Evolutionary conservation across 2,113 vertebrate genomes (phyloP).

Genomic region (Hepsetus odoe): DNA sequence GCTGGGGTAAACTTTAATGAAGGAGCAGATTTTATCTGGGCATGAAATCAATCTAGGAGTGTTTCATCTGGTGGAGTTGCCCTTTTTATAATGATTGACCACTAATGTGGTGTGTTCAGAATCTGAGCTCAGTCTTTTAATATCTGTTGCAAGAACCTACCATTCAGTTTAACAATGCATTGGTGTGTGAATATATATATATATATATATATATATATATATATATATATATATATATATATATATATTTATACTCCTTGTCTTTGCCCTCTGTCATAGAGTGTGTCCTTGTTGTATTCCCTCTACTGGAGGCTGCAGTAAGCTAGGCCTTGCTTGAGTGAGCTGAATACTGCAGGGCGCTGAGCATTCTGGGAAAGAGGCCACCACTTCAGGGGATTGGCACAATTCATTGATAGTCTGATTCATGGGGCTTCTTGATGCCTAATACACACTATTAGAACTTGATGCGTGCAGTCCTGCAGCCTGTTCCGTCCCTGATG

Average conservation of each 20-base stretch:
- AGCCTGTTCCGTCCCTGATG: background rate
- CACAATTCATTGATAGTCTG: slow-evolving; percentile 28
- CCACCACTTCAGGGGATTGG: slow-evolving; percentile 32
- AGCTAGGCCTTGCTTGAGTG: slow-evolving; percentile 15
- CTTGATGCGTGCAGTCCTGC: background rate
- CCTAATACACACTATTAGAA: background rate
- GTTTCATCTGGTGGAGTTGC: too few species aligned
- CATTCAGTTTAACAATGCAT: background rate
- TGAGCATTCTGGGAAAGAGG: slow-evolving; percentile 47
- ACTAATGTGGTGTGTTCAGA: too few species aligned
- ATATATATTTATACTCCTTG: slow-evolving; percentile 10
- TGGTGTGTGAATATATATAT: slow-evolving; percentile 14
- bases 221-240: background rate
- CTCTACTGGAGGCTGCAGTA: slow-evolving; percentile 8
- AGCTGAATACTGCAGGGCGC: slow-evolving; percentile 6
- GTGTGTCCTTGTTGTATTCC: slow-evolving; percentile 42
- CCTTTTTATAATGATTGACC: too few species aligned
- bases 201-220: background rate
- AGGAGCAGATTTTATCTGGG: too few species aligned
- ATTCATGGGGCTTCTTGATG: slow-evolving; percentile 8
- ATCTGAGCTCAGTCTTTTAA: too few species aligned
- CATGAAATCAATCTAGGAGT: too few species aligned
- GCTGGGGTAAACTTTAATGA: too few species aligned
- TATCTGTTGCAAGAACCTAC: slow-evolving; percentile 34
- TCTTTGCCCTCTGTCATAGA: slow-evolving; percentile 37